Base-by-base conservation (phyloP, 2,113 vertebrate species). In the Cettia cetti region DNA sequence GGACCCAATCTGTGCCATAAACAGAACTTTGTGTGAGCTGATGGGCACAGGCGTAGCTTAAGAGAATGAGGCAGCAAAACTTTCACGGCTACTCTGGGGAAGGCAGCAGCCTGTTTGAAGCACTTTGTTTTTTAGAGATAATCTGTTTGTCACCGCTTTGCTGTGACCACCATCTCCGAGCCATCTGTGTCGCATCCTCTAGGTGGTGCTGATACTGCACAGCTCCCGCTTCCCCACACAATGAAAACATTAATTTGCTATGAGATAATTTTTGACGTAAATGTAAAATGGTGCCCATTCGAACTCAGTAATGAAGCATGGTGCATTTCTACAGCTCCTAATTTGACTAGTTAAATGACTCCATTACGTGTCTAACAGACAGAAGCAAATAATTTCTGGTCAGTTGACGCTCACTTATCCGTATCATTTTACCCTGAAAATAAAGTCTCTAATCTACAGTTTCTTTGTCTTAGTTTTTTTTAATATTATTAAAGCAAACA, bases 341-440 rank as follows among this genome's bases (percentile, higher is more conserved):
- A 99, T 99, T 99, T 99, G 99, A 99, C 99, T 99, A 99, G 99
- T 99, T 99, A 99, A 99, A 99, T 99, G 99, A 99, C 99, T 99
- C 99, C 99, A 99, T 99, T 99, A 99, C 99, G 99, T 99, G 99
- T 99, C 99, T 99, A 99, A 99, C 99, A 99, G 99, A 99, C 99
- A 99, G 99, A 99, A 98, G 99, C 98, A 98, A 99, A 99, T 99
- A 99, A 99, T 99, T 99, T 99, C 99, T 99, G 99, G 99, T 99
- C 99, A 99, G 99, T 99, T 99, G 99, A 99, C 98, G 99, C 98
- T 99, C 99, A 99, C 98, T 99, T 99, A 99, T 98, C 98, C 99
- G 98, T 99, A 98, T 99, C 99, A 98, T 98, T 98, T 98, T 98
- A 98, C 98, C 97, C 98, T 98, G 98, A 98, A 99, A 98, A 98